A percentile compares a stretch with the other conserved stretches of the same genome.
Conservation (phyloP, 2,797 vertebrate species). For the Eulemur albifrons region DNA sequence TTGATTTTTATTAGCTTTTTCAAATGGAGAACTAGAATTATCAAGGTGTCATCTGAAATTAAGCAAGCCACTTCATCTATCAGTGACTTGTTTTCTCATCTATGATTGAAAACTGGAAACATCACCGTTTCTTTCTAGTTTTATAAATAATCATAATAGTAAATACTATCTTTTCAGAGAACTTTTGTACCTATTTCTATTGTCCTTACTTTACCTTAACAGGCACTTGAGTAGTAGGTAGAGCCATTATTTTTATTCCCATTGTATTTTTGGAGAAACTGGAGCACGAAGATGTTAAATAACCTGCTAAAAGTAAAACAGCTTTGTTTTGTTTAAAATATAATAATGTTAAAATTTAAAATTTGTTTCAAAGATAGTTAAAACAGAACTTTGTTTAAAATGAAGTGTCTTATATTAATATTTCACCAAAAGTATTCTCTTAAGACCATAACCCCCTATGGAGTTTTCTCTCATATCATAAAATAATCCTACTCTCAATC, state of each 20-base stretch:
- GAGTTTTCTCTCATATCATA: not conserved
- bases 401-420: not conserved
- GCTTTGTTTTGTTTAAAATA: not conserved
- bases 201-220: not conserved
- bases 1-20: not conserved
- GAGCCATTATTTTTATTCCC: not conserved
- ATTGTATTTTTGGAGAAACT: not conserved
- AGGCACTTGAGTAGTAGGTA: not conserved
- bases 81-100: not conserved
- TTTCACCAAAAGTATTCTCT: not conserved
- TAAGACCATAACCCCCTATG: not conserved
- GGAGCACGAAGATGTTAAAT: not conserved
- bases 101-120: not conserved
- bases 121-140: not conserved
- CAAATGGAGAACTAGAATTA: not conserved
- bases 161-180: not conserved
- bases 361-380: not conserved
- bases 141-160: not conserved
- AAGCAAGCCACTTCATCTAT: not conserved
- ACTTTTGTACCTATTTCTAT: not conserved
- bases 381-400: not conserved
- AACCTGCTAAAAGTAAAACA: not conserved
- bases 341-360: not conserved
- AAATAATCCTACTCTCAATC: not conserved
- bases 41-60: not conserved